Base-by-base conservation (phyloP, 1,140 invertebrate genomes). In the Drosophila mayri region DNA sequence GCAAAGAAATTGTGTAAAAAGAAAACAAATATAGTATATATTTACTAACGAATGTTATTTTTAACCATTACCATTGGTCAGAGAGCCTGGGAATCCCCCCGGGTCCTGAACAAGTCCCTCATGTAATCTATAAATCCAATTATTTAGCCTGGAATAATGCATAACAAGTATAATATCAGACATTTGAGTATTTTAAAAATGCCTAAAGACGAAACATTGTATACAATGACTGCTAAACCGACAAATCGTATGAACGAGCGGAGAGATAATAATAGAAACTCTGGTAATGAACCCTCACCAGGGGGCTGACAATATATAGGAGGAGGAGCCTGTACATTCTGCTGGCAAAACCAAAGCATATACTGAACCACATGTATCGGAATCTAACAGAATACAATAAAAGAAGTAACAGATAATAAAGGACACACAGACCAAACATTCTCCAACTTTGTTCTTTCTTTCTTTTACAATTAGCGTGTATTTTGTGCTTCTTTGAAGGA, bases 341-440 rank as follows among this genome's bases (percentile, higher is more conserved):
- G 66, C 70, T 82, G 41, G 74, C 58, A 30, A 40, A 25, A 46
- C 44, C 32, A 62, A 74, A 46, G 35, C 20, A 76, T 47, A 77
- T 59, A 67, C 71, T 72, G 58, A 74, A 62, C 58, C 47, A 76
- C 49, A 68, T 77, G 74, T 77, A 77, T 77, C 57, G 74, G 44
- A 72, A 76, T 32, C 74, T 61, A 77, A 77, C 73, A 68, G 78
- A 60, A 88, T 63, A 75, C 71, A 73, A 76, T 75, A 75, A 78
- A 76, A 63, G 60, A 88, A 80, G 52, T 75, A 80, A 85, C 76
- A 73, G 81, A 79, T 85, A 90, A 90, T 90, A 90, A 90, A 90
- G 85, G 81, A 90, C 85, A 90, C 83, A 88, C 86, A 90, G 85
- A 90, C 86, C 85, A 90, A 85, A 88, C 68, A 59, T 40, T 37